phyloP scores from a whole-genome alignment of 2,888 invertebrate genomes.

The Himalopsyche anomala region DNA sequence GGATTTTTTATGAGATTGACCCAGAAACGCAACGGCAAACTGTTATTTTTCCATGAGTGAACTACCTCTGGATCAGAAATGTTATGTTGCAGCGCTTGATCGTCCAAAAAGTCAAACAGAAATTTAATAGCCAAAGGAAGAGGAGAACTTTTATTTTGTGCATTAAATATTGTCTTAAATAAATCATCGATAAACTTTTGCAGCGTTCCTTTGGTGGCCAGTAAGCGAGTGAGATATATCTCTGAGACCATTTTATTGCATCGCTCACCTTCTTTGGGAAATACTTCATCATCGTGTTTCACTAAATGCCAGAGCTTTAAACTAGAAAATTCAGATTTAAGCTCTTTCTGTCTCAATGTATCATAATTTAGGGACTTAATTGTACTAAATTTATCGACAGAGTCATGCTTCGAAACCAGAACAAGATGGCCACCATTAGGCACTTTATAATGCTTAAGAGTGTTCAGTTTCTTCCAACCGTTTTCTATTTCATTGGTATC shows the following conservation, averaged over 20 bases:
- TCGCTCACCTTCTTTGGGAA: slow-evolving; percentile 94
- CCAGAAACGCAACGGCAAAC: slow-evolving; percentile 96
- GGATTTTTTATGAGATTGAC: slow-evolving; percentile 99
- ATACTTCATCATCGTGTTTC: slow-evolving; percentile 95
- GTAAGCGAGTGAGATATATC: slow-evolving; percentile 96
- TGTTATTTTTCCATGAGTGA: slow-evolving; percentile 99
- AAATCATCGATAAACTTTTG: slow-evolving; percentile 98
- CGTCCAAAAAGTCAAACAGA: slow-evolving; percentile 99
- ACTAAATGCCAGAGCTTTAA: slow-evolving; percentile 96
- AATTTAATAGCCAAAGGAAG: slow-evolving; percentile 99
- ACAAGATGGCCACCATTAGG: slow-evolving; percentile 96
- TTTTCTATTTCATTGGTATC: slow-evolving; percentile 96
- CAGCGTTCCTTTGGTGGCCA: slow-evolving; percentile 96
- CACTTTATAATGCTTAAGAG: slow-evolving; percentile 97
- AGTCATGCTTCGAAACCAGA: slow-evolving; percentile 96
- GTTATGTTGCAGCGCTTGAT: slow-evolving; percentile 96
- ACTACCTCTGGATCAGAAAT: slow-evolving; percentile 99
- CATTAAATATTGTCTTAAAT: slow-evolving; percentile 99
- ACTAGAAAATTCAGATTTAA: slow-evolving; percentile 94
- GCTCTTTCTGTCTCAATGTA: slow-evolving; percentile 93
- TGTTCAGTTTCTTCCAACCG: slow-evolving; percentile 98
- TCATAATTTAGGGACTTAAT: slow-evolving; percentile 93
- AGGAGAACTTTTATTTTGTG: slow-evolving; percentile 96
- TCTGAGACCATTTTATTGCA: slow-evolving; percentile 99
- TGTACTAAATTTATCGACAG: slow-evolving; percentile 95